Percentiles rank a stretch among this genome's conserved stretches.
phyloP scores from a whole-genome alignment of 2,888 invertebrate species.

The Tinea trinotella region DNA sequence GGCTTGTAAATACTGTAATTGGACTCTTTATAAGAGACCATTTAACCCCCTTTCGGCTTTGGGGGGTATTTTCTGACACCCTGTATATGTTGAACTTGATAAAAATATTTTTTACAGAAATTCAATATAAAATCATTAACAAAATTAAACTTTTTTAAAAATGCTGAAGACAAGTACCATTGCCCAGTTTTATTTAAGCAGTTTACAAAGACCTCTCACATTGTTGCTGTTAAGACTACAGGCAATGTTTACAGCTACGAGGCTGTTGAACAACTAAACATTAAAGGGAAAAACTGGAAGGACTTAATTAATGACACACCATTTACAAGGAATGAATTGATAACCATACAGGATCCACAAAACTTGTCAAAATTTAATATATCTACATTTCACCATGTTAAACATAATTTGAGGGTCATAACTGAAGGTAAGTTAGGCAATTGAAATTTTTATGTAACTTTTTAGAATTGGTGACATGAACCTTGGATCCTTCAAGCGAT shows the following conservation, averaged over 20 bases:
- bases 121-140: constrained; percentile 85
- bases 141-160: constrained; percentile 91
- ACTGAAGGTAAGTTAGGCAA: constrained; percentile 84
- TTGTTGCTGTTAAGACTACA: constrained; percentile 89
- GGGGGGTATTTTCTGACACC: no score
- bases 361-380: constrained; percentile 95
- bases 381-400: constrained; percentile 92
- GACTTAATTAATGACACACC: constrained; percentile 93
- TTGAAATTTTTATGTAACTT: no score
- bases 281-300: constrained; percentile 94
- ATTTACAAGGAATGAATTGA: constrained; percentile 90
- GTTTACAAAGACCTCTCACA: constrained; percentile 94
- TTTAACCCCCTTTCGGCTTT: no score
- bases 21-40: no score
- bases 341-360: constrained; percentile 92
- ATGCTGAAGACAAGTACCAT: constrained; percentile 86
- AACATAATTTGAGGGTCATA: constrained; percentile 89
- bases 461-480: no score
- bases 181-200: constrained; percentile 95
- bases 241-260: constrained; percentile 98
- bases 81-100: no score
- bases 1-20: no score
- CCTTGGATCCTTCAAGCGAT: no score
- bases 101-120: constrained; percentile 65
- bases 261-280: constrained; percentile 95